Percentiles rank a stretch among this genome's conserved stretches.
Conservation (phyloP, 2,888 invertebrate species). For the Schrankia costaestrigalis region DNA sequence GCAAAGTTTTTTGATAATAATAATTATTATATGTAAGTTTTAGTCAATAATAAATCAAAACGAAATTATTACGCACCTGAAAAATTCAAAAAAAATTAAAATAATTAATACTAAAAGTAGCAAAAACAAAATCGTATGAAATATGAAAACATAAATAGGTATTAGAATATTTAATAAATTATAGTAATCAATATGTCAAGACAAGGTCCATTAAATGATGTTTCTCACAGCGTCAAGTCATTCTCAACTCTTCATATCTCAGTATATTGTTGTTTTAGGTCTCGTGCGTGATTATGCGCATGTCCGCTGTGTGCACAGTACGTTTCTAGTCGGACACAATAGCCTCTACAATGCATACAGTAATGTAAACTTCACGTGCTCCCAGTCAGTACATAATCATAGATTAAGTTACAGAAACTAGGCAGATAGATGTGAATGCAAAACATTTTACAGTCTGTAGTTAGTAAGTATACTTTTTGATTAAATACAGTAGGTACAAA, state of each 20-base stretch:
- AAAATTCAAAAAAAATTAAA: no score
- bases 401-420: constrained; percentile 56
- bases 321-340: constrained; percentile 28
- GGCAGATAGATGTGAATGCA: constrained; percentile 44
- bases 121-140: no score
- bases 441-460: constrained; percentile 35
- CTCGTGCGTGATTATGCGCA: constrained; percentile 14
- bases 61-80: no score
- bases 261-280: neutral
- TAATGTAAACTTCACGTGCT: constrained; percentile 50
- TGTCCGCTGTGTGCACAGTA: constrained; percentile 16
- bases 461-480: no score
- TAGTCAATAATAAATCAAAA: no score
- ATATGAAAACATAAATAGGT: no score
- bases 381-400: constrained; percentile 44
- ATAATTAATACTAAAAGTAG: no score
- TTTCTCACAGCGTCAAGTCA: neutral
- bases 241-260: neutral
- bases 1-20: no score
- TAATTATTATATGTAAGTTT: no score
- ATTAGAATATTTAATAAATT: no score
- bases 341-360: constrained; percentile 28
- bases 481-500: no score
- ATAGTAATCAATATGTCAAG: no score
- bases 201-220: neutral